These are phyloP conservation scores for Neodiprion fabricii DNA, from an alignment of 1,140 invertebrate species.

Conservation along the genomic window DNA sequence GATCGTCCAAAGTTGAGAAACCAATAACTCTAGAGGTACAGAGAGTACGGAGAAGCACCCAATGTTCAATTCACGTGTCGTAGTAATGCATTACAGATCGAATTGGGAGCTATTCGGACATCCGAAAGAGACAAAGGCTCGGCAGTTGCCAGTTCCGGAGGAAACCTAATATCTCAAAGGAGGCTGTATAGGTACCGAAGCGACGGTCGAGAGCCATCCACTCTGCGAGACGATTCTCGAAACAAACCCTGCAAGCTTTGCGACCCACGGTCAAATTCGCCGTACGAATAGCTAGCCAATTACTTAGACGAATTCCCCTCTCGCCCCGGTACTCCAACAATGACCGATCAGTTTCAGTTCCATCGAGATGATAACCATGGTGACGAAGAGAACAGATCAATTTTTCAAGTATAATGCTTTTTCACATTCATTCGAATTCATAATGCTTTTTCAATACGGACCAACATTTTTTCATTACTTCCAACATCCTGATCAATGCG, in stretches of 20 bases:
- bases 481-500: too few relatives aligned
- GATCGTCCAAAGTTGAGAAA: background rate
- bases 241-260: background rate
- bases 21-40: background rate
- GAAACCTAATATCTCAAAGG: background rate
- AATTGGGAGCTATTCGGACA: background rate
- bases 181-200: too few relatives aligned
- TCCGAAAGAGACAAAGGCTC: background rate
- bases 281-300: background rate
- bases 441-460: too few relatives aligned
- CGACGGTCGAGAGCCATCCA: too few relatives aligned
- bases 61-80: background rate
- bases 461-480: too few relatives aligned
- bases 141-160: background rate
- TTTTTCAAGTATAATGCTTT: too few relatives aligned
- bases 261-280: background rate
- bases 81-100: background rate
- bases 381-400: too few relatives aligned
- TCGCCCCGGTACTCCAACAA: background rate
- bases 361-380: too few relatives aligned
- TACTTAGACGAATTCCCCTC: background rate
- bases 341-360: too few relatives aligned
- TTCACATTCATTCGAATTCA: too few relatives aligned
- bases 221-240: too few relatives aligned
- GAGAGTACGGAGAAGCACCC: background rate